Evolutionary conservation across 2,113 vertebrate genomes (phyloP).

Genomic region (Progne subis): DNA sequence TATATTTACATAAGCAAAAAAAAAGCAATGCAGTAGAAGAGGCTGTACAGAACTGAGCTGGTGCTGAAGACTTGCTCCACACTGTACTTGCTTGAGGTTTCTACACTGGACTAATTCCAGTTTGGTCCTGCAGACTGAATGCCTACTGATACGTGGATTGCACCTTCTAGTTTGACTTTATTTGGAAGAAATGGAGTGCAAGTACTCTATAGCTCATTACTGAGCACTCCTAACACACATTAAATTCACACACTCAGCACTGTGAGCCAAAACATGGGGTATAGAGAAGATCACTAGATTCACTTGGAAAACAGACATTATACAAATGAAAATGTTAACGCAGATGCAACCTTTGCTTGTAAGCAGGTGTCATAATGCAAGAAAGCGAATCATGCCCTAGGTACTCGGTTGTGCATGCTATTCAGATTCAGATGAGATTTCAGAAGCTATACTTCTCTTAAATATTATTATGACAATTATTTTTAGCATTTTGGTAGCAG

Average conservation of each 20-base stretch:
- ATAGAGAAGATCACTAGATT: neutral
- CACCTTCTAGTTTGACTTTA: neutral
- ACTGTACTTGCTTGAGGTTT: neutral
- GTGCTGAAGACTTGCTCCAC: neutral
- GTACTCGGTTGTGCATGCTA: fast-evolving
- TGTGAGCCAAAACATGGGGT: fast-evolving
- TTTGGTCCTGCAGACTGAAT: neutral
- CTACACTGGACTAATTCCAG: fast-evolving
- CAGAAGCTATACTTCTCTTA: neutral
- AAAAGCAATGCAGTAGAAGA: neutral
- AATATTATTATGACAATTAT: neutral
- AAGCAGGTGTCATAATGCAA: neutral
- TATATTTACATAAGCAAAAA: neutral
- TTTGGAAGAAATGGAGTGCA: neutral
- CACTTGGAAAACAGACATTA: neutral
- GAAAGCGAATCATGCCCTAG: neutral
- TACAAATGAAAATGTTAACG: neutral
- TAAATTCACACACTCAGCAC: fast-evolving
- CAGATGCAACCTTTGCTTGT: neutral
- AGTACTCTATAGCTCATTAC: neutral
- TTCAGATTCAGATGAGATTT: neutral
- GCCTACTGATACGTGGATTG: fast-evolving
- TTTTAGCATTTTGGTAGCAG: neutral
- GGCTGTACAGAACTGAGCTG: neutral
- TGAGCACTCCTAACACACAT: neutral